Evolutionary conservation across 35 echinoderm and acorn worm genomes (phyloP), one percentile per base, ranked within the genome.

Genomic region (Chiridota heheva): DNA sequence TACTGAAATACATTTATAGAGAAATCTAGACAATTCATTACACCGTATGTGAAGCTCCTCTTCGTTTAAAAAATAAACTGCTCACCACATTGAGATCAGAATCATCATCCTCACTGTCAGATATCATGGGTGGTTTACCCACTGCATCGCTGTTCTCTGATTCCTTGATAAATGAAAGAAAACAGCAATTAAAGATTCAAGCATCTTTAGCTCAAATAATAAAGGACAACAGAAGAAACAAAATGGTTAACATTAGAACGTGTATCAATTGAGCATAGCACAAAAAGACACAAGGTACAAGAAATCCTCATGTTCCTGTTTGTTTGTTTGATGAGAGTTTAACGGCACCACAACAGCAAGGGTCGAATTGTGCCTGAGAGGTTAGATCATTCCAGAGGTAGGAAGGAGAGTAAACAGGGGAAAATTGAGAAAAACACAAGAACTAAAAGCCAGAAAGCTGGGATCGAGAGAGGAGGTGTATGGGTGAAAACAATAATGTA

Each of bases 41-140:
- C 28, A 7, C 28, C 13, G 36, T 67, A 34, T 2, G 20, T 20
- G 37, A 67, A 67, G 20, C 24, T 32, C 26, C 34, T 5, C 4
- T 6, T 18, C 37, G 28, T 24, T 18, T 34, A 28, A 36, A 67
- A 15, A 67, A 3, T 36, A 20, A 18, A 28, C 22, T 4, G 28
- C 86, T 58, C 42, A 88, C 90, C 63, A 80, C 64, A 60, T 87
- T 85, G 28, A 93, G 72, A 84, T 95, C 79, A 36, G 87, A 84
- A 33, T 92, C 90, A 65, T 85, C 85, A 24, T 95, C 86, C 17
- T 88, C 86, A 63, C 64, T 63, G 36, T 53, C 91, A 16, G 91
- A 95, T 2, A 76, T 33, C 27, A 80, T 74, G 7, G 74, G 56
- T 56, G 78, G 64, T 72, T 95, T 95, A 12, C 39, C 10, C 34